Evolutionary conservation across 1,140 invertebrate species (phyloP).

Genomic region (Manduca sexta): DNA sequence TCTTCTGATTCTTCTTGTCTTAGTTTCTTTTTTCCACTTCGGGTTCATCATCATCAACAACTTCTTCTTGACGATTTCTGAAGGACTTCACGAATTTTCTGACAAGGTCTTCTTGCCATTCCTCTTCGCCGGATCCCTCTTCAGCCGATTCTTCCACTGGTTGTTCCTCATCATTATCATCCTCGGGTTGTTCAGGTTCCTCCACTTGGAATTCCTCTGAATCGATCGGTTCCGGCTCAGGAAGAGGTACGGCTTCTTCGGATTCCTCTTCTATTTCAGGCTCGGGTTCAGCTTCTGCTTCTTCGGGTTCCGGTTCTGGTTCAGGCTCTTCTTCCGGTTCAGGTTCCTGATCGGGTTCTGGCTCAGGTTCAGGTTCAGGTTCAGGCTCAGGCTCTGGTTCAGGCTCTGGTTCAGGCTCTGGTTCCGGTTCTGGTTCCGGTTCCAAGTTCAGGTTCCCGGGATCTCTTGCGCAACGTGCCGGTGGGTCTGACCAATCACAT

Average conservation of each 20-base stretch:
- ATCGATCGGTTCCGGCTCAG: constrained; percentile 11
- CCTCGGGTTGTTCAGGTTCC: not conserved
- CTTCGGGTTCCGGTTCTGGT: constrained; percentile 22
- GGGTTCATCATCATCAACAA: not conserved
- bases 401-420: constrained; percentile 22
- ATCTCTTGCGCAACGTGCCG: constrained; percentile 28
- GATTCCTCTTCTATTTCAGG: constrained; percentile 9
- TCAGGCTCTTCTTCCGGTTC: constrained; percentile 31
- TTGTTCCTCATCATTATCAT: no score
- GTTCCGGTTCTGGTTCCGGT: constrained; percentile 28
- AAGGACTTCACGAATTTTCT: constrained; percentile 16
- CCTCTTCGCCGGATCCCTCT: constrained; percentile 32
- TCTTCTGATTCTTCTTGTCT: no score
- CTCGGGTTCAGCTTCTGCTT: constrained; percentile 17
- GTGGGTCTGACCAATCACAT: constrained; percentile 45
- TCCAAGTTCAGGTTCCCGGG: no score
- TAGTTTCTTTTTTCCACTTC: no score
- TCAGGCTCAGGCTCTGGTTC: constrained; percentile 32
- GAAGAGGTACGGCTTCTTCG: constrained; percentile 3
- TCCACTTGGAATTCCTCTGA: constrained; percentile 3
- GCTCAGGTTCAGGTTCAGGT: constrained; percentile 30
- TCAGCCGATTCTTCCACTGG: no score
- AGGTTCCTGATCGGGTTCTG: constrained; percentile 28
- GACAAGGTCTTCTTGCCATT: constrained; percentile 22
- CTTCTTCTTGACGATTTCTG: constrained; percentile 9